These are phyloP conservation scores for Sitodiplosis mosellana DNA, from an alignment of 1,140 invertebrate genomes.

Conservation along the genomic window DNA sequence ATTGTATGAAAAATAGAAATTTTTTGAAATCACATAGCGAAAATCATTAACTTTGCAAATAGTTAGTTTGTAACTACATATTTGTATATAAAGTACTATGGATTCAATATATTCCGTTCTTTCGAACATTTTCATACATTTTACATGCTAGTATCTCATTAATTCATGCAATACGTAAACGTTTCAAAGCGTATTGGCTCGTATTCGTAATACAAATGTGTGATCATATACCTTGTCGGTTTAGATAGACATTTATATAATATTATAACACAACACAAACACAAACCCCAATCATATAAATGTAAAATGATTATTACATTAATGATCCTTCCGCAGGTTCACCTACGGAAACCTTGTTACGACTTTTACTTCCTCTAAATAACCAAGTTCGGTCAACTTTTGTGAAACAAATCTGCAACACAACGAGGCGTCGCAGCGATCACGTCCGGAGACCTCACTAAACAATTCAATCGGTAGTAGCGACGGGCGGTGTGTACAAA, in stretches of 20 bases:
- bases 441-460: constrained; percentile 56
- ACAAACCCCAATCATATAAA: not conserved
- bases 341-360: constrained; percentile 78
- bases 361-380: constrained; percentile 72
- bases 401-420: constrained; percentile 32
- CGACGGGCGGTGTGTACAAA: constrained; percentile 82
- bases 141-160: too few relatives aligned
- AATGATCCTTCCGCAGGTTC: constrained; percentile 77
- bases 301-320: constrained; percentile 11
- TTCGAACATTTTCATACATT: too few relatives aligned
- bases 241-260: too few relatives aligned
- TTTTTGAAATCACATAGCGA: not conserved
- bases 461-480: constrained; percentile 75
- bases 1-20: not conserved
- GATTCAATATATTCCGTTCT: too few relatives aligned
- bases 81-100: too few relatives aligned
- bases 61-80: too few relatives aligned
- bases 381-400: constrained; percentile 51
- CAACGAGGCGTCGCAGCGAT: constrained; percentile 27
- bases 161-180: too few relatives aligned
- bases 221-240: too few relatives aligned
- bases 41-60: too few relatives aligned
- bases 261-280: not conserved
- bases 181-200: too few relatives aligned
- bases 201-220: too few relatives aligned